These are phyloP conservation scores for Orthosia cruda DNA, from an alignment of 2,888 invertebrate genomes.

Conservation along the genomic window DNA sequence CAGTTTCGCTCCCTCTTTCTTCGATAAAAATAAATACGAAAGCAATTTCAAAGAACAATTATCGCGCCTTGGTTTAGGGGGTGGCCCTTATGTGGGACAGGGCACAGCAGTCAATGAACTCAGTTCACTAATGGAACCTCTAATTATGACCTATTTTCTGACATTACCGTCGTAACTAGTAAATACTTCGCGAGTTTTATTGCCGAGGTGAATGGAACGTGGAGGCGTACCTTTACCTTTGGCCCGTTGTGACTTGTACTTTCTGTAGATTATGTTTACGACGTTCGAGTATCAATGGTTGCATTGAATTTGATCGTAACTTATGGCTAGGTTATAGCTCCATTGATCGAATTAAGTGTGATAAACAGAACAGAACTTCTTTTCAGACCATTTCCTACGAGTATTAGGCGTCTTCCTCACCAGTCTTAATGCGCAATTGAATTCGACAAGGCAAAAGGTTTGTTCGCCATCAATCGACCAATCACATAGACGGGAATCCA, in stretches of 20 bases:
- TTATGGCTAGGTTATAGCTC: background rate
- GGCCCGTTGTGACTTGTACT: background rate
- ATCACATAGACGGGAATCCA: too few species aligned
- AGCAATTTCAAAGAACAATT: conserved; percentile 73
- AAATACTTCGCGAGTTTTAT: conserved; percentile 69
- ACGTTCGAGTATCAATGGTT: conserved; percentile 8
- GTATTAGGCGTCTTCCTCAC: too few species aligned
- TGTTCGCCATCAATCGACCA: too few species aligned
- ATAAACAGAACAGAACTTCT: background rate
- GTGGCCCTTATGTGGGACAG: conserved; percentile 75
- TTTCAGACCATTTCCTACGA: background rate
- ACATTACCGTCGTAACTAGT: conserved; percentile 64
- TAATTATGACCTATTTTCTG: conserved; percentile 73
- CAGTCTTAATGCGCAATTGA: too few species aligned
- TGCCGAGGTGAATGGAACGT: conserved; percentile 62
- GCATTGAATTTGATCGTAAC: background rate
- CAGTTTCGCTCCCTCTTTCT: conserved; percentile 49
- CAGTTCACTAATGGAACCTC: conserved; percentile 72
- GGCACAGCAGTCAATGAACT: conserved; percentile 68
- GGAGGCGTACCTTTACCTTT: conserved; percentile 31
- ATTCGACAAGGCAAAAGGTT: too few species aligned
- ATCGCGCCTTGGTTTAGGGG: conserved; percentile 74
- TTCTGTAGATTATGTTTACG: background rate
- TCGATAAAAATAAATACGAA: conserved; percentile 69
- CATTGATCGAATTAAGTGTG: conserved; percentile 1